Percentiles rank a stretch among this genome's conserved stretches.
phyloP scores from a whole-genome alignment of 2,797 vertebrate genomes.

The Hapalemur alaotrensis region DNA sequence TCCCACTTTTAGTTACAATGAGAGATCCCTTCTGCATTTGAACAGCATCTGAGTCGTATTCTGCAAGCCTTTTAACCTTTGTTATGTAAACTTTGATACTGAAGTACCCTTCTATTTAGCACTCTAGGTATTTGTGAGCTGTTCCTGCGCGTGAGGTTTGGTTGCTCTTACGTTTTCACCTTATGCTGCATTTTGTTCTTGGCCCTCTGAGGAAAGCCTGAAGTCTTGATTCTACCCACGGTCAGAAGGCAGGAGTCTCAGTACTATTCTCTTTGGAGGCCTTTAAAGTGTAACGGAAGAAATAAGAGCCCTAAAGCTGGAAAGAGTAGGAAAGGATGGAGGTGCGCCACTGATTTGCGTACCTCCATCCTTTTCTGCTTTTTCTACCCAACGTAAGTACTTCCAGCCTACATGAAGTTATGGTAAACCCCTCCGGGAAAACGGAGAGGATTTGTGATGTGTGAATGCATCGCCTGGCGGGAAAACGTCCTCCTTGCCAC shows the following conservation, averaged over 20 bases:
- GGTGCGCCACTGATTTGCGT: neutral
- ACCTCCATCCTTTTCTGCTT: neutral
- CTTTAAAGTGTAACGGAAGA: neutral
- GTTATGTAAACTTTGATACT: neutral
- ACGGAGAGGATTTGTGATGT: neutral
- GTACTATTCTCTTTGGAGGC: neutral
- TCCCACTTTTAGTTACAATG: neutral
- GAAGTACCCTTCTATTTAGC: neutral
- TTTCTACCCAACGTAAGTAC: neutral
- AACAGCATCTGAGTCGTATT: neutral
- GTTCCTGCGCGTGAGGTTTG: neutral
- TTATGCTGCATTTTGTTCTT: neutral
- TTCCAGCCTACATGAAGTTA: neutral
- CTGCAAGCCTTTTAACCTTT: neutral
- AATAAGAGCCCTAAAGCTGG: neutral
- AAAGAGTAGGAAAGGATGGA: too few relatives aligned
- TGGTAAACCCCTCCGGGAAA: neutral
- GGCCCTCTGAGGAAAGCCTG: neutral
- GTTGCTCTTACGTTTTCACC: neutral
- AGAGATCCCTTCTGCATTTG: neutral
- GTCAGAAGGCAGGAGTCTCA: neutral
- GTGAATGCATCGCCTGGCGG: neutral
- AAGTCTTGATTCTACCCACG: neutral
- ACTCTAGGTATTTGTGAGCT: neutral
- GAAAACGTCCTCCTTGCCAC: neutral